phyloP scores from a whole-genome alignment of 2,797 vertebrate species.

The Pangasius krempfi region DNA sequence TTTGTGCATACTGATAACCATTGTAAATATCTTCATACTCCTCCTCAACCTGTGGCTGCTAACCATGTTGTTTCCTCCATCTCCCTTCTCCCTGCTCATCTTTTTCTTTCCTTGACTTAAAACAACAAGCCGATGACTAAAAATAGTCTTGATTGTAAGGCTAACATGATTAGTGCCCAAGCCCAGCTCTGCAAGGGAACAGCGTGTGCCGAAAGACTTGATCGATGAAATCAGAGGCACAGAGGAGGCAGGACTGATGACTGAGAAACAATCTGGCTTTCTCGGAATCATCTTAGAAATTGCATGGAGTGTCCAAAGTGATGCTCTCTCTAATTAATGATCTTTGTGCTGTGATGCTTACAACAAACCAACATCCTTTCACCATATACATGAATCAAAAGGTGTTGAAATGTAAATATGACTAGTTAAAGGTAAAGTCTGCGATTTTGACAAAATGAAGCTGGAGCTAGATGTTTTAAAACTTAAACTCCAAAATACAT shows the following conservation, averaged over 20 bases:
- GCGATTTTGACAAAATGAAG: neutral
- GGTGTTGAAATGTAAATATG: neutral
- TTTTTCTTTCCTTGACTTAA: neutral
- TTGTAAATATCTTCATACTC: neutral
- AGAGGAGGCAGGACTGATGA: conserved; percentile 14
- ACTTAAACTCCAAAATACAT: neutral
- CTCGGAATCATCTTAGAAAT: neutral
- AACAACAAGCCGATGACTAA: conserved; percentile 14
- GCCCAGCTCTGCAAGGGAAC: conserved; percentile 32
- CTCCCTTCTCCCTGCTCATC: neutral
- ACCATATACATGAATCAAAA: neutral
- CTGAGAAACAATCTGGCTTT: neutral
- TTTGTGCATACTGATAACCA: neutral
- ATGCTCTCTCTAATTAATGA: neutral
- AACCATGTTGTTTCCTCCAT: neutral
- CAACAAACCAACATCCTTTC: neutral
- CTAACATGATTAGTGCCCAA: conserved; percentile 44
- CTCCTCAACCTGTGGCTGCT: neutral
- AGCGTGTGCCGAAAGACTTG: conserved; percentile 37
- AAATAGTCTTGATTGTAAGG: conserved; percentile 40
- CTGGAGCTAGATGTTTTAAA: neutral
- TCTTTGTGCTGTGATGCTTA: neutral
- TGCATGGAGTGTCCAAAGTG: neutral
- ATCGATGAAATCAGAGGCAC: conserved; percentile 35
- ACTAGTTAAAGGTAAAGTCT: neutral